Conservation (phyloP, 2,113 vertebrate species). For the Plotosus lineatus region DNA sequence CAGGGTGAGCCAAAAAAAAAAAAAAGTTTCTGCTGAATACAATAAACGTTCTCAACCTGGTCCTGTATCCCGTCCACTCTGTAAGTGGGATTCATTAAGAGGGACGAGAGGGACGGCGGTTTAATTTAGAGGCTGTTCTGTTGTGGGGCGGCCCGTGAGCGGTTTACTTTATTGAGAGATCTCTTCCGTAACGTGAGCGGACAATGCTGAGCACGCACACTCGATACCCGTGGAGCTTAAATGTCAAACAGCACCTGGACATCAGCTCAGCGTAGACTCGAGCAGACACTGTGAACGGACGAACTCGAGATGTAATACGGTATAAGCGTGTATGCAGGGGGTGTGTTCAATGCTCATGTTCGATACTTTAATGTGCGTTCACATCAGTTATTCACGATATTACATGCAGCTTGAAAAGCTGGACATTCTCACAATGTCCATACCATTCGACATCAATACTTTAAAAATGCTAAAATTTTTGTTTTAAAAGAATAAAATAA, state of each 20-base stretch:
- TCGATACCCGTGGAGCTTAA: too few species aligned
- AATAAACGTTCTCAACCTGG: background rate
- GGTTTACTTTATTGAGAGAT: background rate
- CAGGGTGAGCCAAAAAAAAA: constrained; percentile 44
- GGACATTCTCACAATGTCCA: too few species aligned
- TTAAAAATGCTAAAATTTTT: too few species aligned
- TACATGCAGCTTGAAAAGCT: too few species aligned
- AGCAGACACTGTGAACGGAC: background rate
- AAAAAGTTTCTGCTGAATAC: background rate
- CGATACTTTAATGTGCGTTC: too few species aligned
- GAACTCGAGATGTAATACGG: background rate
- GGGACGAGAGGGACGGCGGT: constrained; percentile 3
- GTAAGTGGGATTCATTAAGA: constrained; percentile 15
- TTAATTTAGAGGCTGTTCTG: background rate
- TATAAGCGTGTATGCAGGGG: background rate
- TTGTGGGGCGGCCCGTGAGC: background rate
- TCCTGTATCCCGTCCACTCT: background rate
- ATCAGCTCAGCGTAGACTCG: background rate
- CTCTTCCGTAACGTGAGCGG: background rate
- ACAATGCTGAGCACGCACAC: background rate
- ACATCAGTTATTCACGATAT: too few species aligned
- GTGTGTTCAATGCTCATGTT: background rate
- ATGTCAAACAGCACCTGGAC: background rate
- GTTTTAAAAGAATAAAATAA: too few species aligned
- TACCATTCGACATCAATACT: too few species aligned